phyloP scores from a whole-genome alignment of 64 coral and sea anemone genomes.

The Stichodactyla helianthus region DNA sequence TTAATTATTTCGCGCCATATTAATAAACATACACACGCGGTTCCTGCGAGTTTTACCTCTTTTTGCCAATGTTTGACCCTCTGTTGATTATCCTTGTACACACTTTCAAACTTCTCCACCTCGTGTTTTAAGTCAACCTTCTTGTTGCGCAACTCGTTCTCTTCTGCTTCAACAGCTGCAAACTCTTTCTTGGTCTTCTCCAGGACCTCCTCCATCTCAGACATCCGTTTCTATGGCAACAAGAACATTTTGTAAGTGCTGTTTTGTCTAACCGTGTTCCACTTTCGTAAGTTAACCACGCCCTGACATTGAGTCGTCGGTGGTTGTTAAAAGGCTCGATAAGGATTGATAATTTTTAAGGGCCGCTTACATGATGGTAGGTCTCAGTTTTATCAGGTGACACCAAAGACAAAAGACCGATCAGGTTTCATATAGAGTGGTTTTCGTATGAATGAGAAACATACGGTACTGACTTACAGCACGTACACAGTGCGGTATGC shows the following conservation, averaged over 20 bases:
- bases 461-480: too few species aligned
- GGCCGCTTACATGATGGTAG: too few species aligned
- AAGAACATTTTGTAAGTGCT: not conserved
- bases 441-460: too few species aligned
- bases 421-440: too few species aligned
- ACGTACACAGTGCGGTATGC: too few species aligned
- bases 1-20: too few species aligned
- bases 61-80: slow-evolving; percentile 90
- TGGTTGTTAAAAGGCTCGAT: too few species aligned
- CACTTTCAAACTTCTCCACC: slow-evolving; percentile 74
- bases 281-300: too few species aligned
- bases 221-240: slow-evolving; percentile 42
- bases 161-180: slow-evolving; percentile 57
- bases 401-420: too few species aligned
- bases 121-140: slow-evolving; percentile 96
- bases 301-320: too few species aligned
- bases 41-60: slow-evolving; percentile 39
- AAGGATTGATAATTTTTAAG: too few species aligned
- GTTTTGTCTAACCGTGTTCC: not conserved
- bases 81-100: slow-evolving; percentile 80
- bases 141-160: slow-evolving; percentile 54
- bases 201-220: slow-evolving; percentile 66
- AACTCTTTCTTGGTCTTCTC: slow-evolving; percentile 38
- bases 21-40: not conserved
- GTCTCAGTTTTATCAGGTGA: too few species aligned